Percentiles rank a stretch among this genome's conserved stretches.
phyloP scores from a whole-genome alignment of 2,113 vertebrate species.

The Peucedramus taeniatus region DNA sequence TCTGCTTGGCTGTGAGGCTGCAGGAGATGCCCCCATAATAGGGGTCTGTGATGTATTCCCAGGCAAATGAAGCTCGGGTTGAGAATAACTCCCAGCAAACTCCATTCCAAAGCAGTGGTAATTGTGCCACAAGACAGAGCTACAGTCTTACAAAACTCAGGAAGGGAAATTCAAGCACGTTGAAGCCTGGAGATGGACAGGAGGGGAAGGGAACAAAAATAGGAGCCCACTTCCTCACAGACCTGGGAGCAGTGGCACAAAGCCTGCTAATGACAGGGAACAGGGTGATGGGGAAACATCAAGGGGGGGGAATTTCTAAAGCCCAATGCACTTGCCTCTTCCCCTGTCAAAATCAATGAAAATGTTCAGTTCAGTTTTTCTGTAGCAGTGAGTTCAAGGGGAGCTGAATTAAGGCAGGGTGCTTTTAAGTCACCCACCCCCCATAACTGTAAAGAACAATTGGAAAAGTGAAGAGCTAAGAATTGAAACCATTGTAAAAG shows the following conservation, averaged over 20 bases:
- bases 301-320: constrained; percentile 48
- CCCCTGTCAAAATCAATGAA: constrained; percentile 19
- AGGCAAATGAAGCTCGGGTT: background rate
- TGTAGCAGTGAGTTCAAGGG: constrained; percentile 22
- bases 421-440: constrained; percentile 33
- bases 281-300: constrained; percentile 9
- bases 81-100: constrained; percentile 16
- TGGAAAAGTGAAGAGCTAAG: constrained; percentile 45
- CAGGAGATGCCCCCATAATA: background rate
- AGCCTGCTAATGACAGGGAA: constrained; percentile 21
- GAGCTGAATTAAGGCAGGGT: constrained; percentile 11
- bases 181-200: background rate
- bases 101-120: background rate
- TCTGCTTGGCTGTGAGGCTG: background rate
- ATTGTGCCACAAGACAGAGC: background rate
- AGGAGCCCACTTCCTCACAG: background rate
- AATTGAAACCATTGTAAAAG: constrained; percentile 44
- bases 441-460: constrained; percentile 41
- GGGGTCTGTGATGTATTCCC: background rate
- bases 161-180: background rate
- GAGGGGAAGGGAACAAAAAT: background rate
- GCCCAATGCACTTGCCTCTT: constrained; percentile 14
- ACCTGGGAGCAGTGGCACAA: constrained; percentile 12
- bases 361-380: constrained; percentile 35
- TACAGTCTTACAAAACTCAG: background rate